These are phyloP conservation scores for Cirrhinus mrigala DNA, from an alignment of 2,797 vertebrate genomes.

Conservation along the genomic window DNA sequence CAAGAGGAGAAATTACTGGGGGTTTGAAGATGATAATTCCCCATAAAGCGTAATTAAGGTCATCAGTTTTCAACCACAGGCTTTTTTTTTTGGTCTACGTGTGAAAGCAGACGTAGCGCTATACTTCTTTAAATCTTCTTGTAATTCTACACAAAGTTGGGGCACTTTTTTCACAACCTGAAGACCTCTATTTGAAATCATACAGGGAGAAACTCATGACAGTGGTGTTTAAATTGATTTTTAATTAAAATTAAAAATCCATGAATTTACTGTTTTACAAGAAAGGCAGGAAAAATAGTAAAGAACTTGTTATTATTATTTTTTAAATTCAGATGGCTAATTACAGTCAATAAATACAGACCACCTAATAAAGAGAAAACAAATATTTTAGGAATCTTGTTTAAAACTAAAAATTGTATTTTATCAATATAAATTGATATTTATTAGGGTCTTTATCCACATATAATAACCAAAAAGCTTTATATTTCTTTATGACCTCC, in stretches of 20 bases:
- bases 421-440: no score
- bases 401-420: background rate
- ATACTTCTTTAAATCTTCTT: background rate
- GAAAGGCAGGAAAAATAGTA: background rate
- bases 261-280: background rate
- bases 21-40: conserved; percentile 32
- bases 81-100: background rate
- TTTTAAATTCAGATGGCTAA: background rate
- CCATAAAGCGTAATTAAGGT: background rate
- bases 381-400: no score
- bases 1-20: conserved; percentile 13
- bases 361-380: no score
- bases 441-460: no score
- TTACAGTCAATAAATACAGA: background rate
- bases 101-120: background rate
- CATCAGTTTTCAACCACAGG: background rate
- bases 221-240: background rate
- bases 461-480: no score
- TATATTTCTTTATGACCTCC: no score
- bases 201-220: background rate
- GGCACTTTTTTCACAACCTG: background rate
- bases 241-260: no score
- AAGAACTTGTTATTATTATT: no score
- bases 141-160: background rate
- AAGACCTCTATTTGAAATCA: background rate